Evolutionary conservation across 2,113 vertebrate species (phyloP).

Genomic region (Labeo catla): DNA sequence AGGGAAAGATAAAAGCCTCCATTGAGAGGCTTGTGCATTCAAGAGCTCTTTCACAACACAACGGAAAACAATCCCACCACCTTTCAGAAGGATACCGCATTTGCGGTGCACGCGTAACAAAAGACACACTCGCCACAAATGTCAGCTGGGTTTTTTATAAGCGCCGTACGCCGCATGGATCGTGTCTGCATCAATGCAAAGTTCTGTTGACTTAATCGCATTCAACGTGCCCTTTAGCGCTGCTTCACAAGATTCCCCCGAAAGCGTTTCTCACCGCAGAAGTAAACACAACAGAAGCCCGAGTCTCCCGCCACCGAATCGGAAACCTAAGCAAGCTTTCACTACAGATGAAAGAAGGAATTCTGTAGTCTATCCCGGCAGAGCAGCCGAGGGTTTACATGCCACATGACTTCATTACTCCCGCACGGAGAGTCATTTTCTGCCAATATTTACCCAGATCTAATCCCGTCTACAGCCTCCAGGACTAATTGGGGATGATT

Average conservation of each 20-base stretch:
- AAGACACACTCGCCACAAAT: background rate
- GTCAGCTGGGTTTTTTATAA: slow-evolving; percentile 14
- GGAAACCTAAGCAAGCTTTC: background rate
- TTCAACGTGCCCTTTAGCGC: slow-evolving; percentile 12
- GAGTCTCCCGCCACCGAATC: background rate
- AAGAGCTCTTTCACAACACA: slow-evolving; percentile 24
- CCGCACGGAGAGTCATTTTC: background rate
- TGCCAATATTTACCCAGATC: slow-evolving; percentile 41
- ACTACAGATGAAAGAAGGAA: background rate
- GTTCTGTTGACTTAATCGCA: slow-evolving; percentile 26
- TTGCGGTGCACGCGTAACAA: slow-evolving; percentile 1
- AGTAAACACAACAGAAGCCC: background rate
- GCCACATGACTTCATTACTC: slow-evolving; percentile 30
- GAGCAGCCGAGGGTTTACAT: background rate
- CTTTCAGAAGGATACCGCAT: background rate
- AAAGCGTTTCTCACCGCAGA: slow-evolving; percentile 14
- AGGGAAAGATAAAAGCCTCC: slow-evolving; percentile 35
- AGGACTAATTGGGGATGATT: slow-evolving; percentile 25
- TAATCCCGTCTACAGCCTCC: slow-evolving; percentile 23
- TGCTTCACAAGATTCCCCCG: slow-evolving; percentile 6
- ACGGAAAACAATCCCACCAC: background rate
- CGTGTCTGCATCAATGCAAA: slow-evolving; percentile 6
- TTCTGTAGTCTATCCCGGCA: background rate
- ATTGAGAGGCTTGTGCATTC: background rate
- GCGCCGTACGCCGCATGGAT: background rate